Percentiles rank a stretch among this genome's conserved stretches.
These are phyloP conservation scores for Chymomyza procnemis DNA, from an alignment of 2,888 invertebrate genomes.

Conservation along the genomic window DNA sequence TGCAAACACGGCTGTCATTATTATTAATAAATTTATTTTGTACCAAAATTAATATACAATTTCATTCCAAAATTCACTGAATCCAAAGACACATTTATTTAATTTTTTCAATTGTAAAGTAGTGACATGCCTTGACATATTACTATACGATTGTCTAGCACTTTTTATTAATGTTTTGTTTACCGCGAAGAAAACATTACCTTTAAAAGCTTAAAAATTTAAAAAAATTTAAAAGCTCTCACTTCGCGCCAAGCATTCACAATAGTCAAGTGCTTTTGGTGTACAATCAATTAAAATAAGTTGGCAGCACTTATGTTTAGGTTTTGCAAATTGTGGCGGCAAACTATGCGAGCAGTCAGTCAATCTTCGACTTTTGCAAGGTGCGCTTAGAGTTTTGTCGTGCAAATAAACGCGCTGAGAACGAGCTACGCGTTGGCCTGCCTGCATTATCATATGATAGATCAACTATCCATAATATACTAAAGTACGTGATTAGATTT, in stretches of 20 bases:
- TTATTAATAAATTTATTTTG: no score
- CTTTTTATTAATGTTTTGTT: no score
- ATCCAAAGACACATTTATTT: no score
- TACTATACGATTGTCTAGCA: no score
- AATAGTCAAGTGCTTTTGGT: conserved; percentile 14
- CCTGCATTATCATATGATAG: no score
- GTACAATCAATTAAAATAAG: conserved; percentile 8
- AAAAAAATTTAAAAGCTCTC: not conserved
- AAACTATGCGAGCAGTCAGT: conserved; percentile 39
- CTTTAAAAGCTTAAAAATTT: not conserved
- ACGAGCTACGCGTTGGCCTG: conserved; percentile 31
- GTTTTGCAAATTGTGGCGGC: conserved; percentile 59
- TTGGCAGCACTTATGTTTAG: conserved; percentile 5
- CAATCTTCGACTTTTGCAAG: conserved; percentile 57
- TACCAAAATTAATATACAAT: no score
- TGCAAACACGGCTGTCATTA: no score
- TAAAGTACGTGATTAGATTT: not conserved
- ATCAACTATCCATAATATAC: not conserved
- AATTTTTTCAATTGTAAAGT: no score
- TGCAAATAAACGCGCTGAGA: not conserved
- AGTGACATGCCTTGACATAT: no score
- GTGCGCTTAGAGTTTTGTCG: conserved; percentile 34
- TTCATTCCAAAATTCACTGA: no score
- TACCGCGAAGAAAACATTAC: no score
- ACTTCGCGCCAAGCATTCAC: not conserved